These are phyloP conservation scores for Apotomis betuletana DNA, from an alignment of 2,888 invertebrate genomes.

Conservation along the genomic window DNA sequence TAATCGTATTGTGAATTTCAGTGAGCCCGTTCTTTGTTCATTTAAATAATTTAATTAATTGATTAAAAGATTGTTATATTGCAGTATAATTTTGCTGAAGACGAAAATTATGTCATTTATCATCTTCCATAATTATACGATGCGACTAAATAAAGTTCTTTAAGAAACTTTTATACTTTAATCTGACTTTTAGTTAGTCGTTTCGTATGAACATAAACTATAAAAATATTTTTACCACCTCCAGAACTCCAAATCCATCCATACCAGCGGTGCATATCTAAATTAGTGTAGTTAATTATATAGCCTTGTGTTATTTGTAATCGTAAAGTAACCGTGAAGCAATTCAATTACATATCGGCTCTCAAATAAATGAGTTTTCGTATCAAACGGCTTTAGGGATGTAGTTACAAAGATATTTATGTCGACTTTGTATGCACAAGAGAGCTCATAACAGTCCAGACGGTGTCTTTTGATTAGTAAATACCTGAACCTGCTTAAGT, in stretches of 20 bases:
- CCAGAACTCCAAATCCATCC: conserved; percentile 76
- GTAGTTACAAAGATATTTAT: conserved; percentile 26
- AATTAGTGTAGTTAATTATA: conserved; percentile 53
- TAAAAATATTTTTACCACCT: conserved; percentile 59
- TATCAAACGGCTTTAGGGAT: conserved; percentile 3
- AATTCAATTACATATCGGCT: conserved; percentile 10
- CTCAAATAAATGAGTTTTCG: conserved; percentile 5
- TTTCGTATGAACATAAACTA: conserved; percentile 46
- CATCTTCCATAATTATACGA: conserved; percentile 20
- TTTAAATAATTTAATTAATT: conserved; percentile 52
- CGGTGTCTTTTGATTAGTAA: conserved; percentile 46
- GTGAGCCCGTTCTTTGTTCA: conserved; percentile 46
- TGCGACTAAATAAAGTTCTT: conserved; percentile 11
- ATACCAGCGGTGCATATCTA: conserved; percentile 83
- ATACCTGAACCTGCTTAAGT: conserved; percentile 54
- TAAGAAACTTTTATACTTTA: neutral
- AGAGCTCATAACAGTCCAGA: conserved; percentile 16
- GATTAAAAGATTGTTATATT: conserved; percentile 54
- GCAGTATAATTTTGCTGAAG: neutral
- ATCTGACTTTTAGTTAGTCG: neutral
- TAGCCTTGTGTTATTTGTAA: conserved; percentile 19
- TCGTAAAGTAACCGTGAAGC: neutral
- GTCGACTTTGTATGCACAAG: conserved; percentile 23
- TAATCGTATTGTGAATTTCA: conserved; percentile 47
- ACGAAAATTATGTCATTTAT: conserved; percentile 1